phyloP scores from a whole-genome alignment of 2,888 invertebrate species.

The Sarcophaga variegata region DNA sequence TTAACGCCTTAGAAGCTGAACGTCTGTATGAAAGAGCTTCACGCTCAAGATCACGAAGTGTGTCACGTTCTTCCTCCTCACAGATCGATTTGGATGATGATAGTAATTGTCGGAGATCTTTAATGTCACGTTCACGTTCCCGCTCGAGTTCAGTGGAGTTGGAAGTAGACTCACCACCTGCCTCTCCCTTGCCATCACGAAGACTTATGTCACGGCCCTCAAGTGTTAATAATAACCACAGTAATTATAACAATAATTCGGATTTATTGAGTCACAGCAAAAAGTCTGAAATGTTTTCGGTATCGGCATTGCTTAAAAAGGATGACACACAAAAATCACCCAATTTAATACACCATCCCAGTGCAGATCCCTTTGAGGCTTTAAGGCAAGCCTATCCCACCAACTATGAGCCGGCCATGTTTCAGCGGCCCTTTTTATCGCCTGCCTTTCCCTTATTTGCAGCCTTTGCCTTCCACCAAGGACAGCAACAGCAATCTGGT shows the following conservation, averaged over 20 bases:
- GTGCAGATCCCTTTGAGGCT: conserved; percentile 81
- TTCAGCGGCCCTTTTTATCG: conserved; percentile 80
- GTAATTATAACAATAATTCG: conserved; percentile 35
- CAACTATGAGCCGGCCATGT: conserved; percentile 80
- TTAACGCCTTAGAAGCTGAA: conserved; percentile 64
- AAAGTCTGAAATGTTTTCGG: conserved; percentile 92
- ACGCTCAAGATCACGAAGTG: conserved; percentile 79
- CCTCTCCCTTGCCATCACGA: conserved; percentile 52
- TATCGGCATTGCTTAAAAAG: conserved; percentile 90
- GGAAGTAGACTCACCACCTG: conserved; percentile 89
- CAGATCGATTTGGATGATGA: conserved; percentile 79
- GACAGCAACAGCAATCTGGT: conserved; percentile 81
- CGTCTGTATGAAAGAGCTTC: conserved; percentile 74
- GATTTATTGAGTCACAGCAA: conserved; percentile 78
- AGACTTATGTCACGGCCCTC: conserved; percentile 75
- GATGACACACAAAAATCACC: conserved; percentile 84
- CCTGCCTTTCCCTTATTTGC: conserved; percentile 81
- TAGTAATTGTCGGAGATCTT: conserved; percentile 70
- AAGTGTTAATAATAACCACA: conserved; percentile 50
- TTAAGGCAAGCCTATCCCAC: conserved; percentile 82
- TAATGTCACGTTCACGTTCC: conserved; percentile 76
- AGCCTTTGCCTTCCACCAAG: conserved; percentile 82
- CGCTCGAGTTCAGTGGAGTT: conserved; percentile 86
- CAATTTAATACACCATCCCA: conserved; percentile 44
- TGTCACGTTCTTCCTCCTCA: conserved; percentile 73